Evolutionary conservation across 2,113 vertebrate genomes (phyloP).

Genomic region (Dascyllus trimaculatus): DNA sequence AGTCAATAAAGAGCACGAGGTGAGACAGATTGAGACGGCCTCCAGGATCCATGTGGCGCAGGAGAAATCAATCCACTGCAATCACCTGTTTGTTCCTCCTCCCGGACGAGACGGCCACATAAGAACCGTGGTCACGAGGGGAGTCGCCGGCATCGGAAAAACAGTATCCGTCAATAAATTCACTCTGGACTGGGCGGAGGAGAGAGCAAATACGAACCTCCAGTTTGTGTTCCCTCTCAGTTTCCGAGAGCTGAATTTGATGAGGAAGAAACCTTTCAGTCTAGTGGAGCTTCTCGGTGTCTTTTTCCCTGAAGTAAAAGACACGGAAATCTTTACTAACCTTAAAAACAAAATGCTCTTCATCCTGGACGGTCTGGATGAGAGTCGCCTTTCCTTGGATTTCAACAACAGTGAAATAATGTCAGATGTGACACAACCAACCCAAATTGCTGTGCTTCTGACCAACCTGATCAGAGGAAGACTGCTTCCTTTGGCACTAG

Average conservation of each 20-base stretch:
- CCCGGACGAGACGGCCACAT: not conserved
- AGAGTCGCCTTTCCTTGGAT: constrained; percentile 68
- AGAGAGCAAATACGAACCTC: constrained; percentile 55
- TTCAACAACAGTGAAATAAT: constrained; percentile 66
- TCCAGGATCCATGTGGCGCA: constrained; percentile 26
- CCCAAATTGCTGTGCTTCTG: constrained; percentile 48
- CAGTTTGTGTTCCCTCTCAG: constrained; percentile 71
- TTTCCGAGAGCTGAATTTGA: constrained; percentile 74
- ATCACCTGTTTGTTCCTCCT: constrained; percentile 46
- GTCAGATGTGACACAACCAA: constrained; percentile 39
- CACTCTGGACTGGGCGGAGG: constrained; percentile 74
- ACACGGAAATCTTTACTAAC: constrained; percentile 32
- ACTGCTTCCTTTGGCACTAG: constrained; percentile 53
- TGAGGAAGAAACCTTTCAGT: constrained; percentile 47
- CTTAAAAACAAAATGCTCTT: constrained; percentile 53
- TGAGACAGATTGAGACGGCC: constrained; percentile 63
- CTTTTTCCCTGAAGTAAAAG: constrained; percentile 67
- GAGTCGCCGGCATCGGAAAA: constrained; percentile 79
- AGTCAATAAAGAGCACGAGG: constrained; percentile 74
- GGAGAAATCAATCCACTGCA: constrained; percentile 72
- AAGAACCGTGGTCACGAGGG: constrained; percentile 72
- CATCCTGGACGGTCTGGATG: constrained; percentile 78
- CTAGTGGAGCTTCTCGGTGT: constrained; percentile 50
- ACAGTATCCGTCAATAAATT: constrained; percentile 69
- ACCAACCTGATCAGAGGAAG: constrained; percentile 73